Percentiles rank a stretch among this genome's conserved stretches.
phyloP scores from a whole-genome alignment of 2,888 invertebrate genomes.

The Choreutis nemorana region DNA sequence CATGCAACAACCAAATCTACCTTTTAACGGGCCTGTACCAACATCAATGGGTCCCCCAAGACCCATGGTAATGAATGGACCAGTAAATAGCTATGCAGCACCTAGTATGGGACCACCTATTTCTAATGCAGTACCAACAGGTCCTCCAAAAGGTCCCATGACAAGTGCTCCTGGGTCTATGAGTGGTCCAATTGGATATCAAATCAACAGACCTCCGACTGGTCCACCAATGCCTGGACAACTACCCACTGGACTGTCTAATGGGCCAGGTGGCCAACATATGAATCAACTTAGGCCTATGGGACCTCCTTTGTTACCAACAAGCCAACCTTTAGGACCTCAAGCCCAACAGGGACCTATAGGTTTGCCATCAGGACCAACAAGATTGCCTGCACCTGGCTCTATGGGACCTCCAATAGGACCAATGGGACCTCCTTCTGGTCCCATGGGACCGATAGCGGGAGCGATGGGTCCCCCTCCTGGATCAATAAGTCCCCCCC shows the following conservation, averaged over 20 bases:
- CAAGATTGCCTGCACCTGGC: conserved; percentile 1
- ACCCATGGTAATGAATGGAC: conserved; percentile 24
- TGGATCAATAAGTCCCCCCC: neutral
- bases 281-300: conserved; percentile 13
- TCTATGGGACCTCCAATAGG: conserved; percentile 8
- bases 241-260: conserved; percentile 21
- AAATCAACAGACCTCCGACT: conserved; percentile 5
- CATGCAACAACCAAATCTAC: conserved; percentile 10
- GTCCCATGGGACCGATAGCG: conserved; percentile 8
- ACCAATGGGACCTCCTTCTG: conserved; percentile 12
- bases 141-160: conserved; percentile 12
- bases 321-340: conserved; percentile 8
- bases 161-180: conserved; percentile 2
- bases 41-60: conserved; percentile 9
- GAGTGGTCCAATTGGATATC: conserved; percentile 4
- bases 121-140: conserved; percentile 12
- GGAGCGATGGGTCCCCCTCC: conserved; percentile 3
- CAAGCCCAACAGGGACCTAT: conserved; percentile 11
- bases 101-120: conserved; percentile 13
- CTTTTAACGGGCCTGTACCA: conserved; percentile 11
- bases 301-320: conserved; percentile 6
- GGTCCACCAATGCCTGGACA: conserved; percentile 12
- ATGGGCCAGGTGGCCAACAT: conserved; percentile 17
- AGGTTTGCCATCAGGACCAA: conserved; percentile 12
- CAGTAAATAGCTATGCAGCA: conserved; percentile 9